A percentile compares a stretch with the other conserved stretches of the same genome.
phyloP scores from a whole-genome alignment of 2,113 vertebrate genomes.

The Tapirus terrestris region DNA sequence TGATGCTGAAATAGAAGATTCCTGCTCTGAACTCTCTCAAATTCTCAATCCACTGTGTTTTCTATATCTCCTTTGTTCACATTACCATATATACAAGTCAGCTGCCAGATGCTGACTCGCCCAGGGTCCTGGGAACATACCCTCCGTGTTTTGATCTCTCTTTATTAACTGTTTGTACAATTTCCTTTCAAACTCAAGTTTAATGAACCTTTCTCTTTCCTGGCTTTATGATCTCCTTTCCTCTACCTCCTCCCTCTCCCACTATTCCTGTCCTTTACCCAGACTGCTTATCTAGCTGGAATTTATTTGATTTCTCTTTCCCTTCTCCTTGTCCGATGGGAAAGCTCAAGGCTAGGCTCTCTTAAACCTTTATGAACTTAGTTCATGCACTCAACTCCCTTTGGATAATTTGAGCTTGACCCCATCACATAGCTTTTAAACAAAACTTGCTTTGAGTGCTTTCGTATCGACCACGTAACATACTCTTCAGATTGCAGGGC shows the following conservation, averaged over 20 bases:
- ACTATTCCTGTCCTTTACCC: conserved; percentile 44
- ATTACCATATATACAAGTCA: conserved; percentile 78
- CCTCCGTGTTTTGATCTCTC: conserved; percentile 85
- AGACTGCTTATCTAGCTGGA: conserved; percentile 75
- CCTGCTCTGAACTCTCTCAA: not conserved
- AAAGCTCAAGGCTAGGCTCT: conserved; percentile 59
- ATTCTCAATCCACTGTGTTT: conserved; percentile 33
- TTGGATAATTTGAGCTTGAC: conserved; percentile 65
- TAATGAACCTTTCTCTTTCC: conserved; percentile 84
- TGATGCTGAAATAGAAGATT: not conserved
- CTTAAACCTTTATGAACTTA: conserved; percentile 61
- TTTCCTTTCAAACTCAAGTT: conserved; percentile 85
- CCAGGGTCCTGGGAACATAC: conserved; percentile 87
- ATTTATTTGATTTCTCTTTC: conserved; percentile 64
- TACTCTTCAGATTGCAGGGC: not conserved
- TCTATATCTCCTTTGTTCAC: conserved; percentile 72
- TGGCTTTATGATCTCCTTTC: conserved; percentile 73
- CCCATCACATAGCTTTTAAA: conserved; percentile 27
- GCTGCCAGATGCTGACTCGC: conserved; percentile 80
- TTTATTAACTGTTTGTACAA: conserved; percentile 84
- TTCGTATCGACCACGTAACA: not conserved
- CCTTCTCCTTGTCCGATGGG: conserved; percentile 42
- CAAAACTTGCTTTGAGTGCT: not conserved
- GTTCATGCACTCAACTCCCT: conserved; percentile 35
- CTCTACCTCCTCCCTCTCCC: conserved; percentile 3